Conservation (phyloP, 2,797 vertebrate genomes). For the Fistularia commersonii region DNA sequence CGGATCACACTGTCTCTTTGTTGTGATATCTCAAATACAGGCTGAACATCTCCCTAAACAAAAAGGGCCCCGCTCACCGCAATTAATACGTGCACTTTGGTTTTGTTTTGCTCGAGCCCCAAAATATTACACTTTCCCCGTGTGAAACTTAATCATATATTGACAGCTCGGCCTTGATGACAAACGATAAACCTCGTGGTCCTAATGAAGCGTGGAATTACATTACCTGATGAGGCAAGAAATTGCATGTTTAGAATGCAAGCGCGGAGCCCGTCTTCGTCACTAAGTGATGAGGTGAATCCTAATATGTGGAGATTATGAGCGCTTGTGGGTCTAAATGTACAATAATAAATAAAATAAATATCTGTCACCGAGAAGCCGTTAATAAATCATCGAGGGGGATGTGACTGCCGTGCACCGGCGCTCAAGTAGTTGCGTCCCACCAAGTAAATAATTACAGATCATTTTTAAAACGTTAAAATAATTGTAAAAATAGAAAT, state of each 20-base stretch:
- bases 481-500: too few species aligned
- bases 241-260: constrained; percentile 79
- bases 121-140: constrained; percentile 74
- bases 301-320: constrained; percentile 66
- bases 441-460: constrained; percentile 40
- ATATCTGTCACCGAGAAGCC: constrained; percentile 18
- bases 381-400: constrained; percentile 46
- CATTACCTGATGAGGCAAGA: constrained; percentile 82
- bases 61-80: constrained; percentile 46
- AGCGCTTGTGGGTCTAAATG: constrained; percentile 61
- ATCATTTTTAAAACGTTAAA: constrained; percentile 40
- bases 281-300: constrained; percentile 64
- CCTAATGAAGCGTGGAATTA: constrained; percentile 83
- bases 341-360: constrained; percentile 30
- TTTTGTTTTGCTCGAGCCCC: constrained; percentile 53
- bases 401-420: constrained; percentile 4
- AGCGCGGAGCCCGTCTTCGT: constrained; percentile 65
- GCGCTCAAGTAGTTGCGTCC: constrained; percentile 38
- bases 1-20: too few species aligned
- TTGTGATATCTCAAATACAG: background rate
- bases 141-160: constrained; percentile 81
- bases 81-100: constrained; percentile 64
- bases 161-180: constrained; percentile 81
- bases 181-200: constrained; percentile 82
- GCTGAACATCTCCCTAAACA: background rate